A percentile compares a stretch with the other conserved stretches of the same genome.
These are phyloP conservation scores for Gerris lacustris DNA, from an alignment of 2,888 invertebrate species.

Conservation along the genomic window DNA sequence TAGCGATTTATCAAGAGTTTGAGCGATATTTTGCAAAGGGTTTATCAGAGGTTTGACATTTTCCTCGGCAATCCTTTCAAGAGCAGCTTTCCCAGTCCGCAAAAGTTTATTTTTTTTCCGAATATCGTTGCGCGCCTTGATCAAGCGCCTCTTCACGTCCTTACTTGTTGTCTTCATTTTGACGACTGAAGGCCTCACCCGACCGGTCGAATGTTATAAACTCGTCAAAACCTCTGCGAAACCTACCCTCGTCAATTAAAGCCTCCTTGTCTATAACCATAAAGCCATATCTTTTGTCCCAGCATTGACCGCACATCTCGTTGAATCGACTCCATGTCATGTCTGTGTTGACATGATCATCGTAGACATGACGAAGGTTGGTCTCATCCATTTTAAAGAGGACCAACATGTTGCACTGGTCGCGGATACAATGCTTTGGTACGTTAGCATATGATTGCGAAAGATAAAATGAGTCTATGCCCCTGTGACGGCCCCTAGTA, in stretches of 20 bases:
- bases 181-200: not conserved
- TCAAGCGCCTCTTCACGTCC: not conserved
- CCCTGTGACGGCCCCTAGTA: conserved; percentile 34
- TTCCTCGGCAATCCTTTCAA: conserved; percentile 5
- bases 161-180: not conserved
- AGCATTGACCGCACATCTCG: conserved; percentile 32
- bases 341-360: conserved; percentile 22
- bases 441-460: conserved; percentile 35
- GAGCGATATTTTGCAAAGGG: not conserved
- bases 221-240: conserved; percentile 32
- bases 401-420: conserved; percentile 35
- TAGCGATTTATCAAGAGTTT: not conserved
- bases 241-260: conserved; percentile 31
- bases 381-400: conserved; percentile 35
- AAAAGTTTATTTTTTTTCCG: not conserved
- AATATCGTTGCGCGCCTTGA: not conserved
- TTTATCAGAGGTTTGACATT: not conserved
- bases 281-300: conserved; percentile 27
- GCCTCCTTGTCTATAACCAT: conserved; percentile 29
- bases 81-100: not conserved
- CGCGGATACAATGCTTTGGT: conserved; percentile 35
- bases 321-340: conserved; percentile 28
- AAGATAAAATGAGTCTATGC: conserved; percentile 35
- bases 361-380: conserved; percentile 33
- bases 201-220: conserved; percentile 18